Evolutionary conservation across 2,888 invertebrate genomes (phyloP), one percentile per base, ranked within the genome.

Genomic region (Metellina segmentata): DNA sequence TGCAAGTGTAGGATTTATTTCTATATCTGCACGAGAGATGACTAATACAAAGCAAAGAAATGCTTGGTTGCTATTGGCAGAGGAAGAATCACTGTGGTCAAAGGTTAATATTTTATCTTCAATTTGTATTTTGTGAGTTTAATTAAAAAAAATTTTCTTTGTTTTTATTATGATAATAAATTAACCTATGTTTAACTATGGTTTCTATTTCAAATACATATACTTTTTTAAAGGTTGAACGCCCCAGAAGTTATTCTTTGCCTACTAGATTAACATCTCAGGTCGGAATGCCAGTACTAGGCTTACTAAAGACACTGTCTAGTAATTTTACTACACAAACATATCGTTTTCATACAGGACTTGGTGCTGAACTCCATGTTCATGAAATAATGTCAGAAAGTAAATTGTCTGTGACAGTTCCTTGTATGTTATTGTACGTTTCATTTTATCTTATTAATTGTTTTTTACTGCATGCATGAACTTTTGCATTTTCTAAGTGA

Each of bases 331-430:
- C 95, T 83, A 95, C 96, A 71, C 96, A 96, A 93, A 96, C 97
- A 7, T 98, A 97, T 95, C 96, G 98, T 86, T 97, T 99, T 95
- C 98, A 98, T 95, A 98, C 98, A 0, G 98, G 98, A 0, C 96
- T 98, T 51, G 98, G 98, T 0, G 98, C 98, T 0, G 98, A 98
- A 95, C 98, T 99, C 83, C 97, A 97, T 93, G 98, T 98, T 5
- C 97, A 98, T 94, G 99, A 99, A 95, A 96, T 97, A 81, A 97
- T 99, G 97, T 97, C 98, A 0, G 99, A 99, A 95, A 97, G 98
- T 94, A 97, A 97, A 94, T 95, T 98, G 11, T 97, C 98, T 94
- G 98, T 97, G 94, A 96, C 96, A 79, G 96, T 99, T 95, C 98
- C 99, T 0, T 97, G 97, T 94, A 98, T 98, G 95, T 95, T 98